Evolutionary conservation across 2,888 invertebrate species (phyloP), one percentile per base, ranked within the genome.

Genomic region (Formica aserva): DNA sequence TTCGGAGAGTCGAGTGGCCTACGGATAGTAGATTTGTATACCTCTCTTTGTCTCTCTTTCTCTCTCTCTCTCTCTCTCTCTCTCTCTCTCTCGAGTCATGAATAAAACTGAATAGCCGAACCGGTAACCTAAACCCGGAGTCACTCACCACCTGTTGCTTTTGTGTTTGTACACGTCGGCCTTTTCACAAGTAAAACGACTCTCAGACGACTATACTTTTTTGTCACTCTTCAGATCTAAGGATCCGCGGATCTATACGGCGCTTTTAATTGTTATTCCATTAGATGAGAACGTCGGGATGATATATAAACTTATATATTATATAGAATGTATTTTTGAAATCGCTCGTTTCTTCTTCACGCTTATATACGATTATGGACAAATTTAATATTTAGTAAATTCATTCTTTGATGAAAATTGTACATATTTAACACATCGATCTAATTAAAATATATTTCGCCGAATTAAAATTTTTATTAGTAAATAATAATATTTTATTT

Each of bases 101-200:
- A 91, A 91, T 91, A 91, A 91, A 92, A 90, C 84, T 89, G 89
- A 91, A 91, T 90, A 90, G 88, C 87, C 85, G 88, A 88, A 85
- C 88, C 87, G 87, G 89, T 92, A 88, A 91, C 88, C 89, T 84
- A 90, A 90, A 86, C 86, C 85, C 82, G 85, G 88, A 88, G 90
- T 88, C 88, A 89, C 87, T 88, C 87, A 87, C 91, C 91, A 91
- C 91, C 92, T 92, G 92, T 91, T 90, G 90, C 88, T 88, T 91
- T 88, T 89, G 90, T 90, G 78, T 90, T 87, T 87, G 80, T 89
- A 88, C 80, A 87, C 84, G 78, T 65, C 67, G 82, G 71, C 74
- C 67, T 82, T 83, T 83, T 83, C 77, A 71, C 65, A 87, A 87
- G 78, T 80, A 85, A 88, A 89, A 84, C 82, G 83, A 67, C 63